phyloP scores from a whole-genome alignment of 2,113 vertebrate genomes.

The Thalassoma bifasciatum region DNA sequence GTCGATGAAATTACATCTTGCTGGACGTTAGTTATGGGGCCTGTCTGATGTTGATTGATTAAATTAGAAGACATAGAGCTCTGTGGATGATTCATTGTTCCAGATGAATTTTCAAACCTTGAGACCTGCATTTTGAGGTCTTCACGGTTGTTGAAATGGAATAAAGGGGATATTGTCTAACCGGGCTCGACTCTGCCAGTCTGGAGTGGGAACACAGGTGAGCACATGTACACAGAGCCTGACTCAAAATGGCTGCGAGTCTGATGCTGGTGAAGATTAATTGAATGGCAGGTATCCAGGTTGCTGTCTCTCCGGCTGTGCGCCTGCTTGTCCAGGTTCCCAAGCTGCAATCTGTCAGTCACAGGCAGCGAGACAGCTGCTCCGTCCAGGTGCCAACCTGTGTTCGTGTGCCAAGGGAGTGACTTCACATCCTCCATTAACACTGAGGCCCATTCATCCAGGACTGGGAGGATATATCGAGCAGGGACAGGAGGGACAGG shows the following conservation, averaged over 20 bases:
- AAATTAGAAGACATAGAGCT: conserved; percentile 16
- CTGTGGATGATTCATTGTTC: conserved; percentile 13
- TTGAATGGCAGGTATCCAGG: conserved; percentile 63
- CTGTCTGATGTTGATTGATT: conserved; percentile 45
- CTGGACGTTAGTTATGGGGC: conserved; percentile 38
- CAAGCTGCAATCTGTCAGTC: conserved; percentile 68
- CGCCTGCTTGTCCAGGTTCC: conserved; percentile 44
- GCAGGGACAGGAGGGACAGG: conserved; percentile 30
- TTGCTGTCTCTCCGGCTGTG: conserved; percentile 34
- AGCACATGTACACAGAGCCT: conserved; percentile 44
- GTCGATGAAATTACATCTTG: conserved; percentile 48
- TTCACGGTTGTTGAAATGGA: conserved; percentile 25
- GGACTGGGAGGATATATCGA: conserved; percentile 37
- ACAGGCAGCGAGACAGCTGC: conserved; percentile 58
- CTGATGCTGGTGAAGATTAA: conserved; percentile 66
- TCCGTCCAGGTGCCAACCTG: conserved; percentile 68
- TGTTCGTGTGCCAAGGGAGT: conserved; percentile 64
- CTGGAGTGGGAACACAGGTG: conserved; percentile 53
- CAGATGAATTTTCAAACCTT: conserved; percentile 13
- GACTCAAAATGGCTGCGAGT: conserved; percentile 42
- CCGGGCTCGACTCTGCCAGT: conserved; percentile 21
- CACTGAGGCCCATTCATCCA: conserved; percentile 60
- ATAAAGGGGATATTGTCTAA: conserved; percentile 30
- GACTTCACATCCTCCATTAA: conserved; percentile 72
- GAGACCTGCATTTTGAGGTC: conserved; percentile 3